phyloP scores from a whole-genome alignment of 2,113 vertebrate species.

The Peromyscus polionotus region DNA sequence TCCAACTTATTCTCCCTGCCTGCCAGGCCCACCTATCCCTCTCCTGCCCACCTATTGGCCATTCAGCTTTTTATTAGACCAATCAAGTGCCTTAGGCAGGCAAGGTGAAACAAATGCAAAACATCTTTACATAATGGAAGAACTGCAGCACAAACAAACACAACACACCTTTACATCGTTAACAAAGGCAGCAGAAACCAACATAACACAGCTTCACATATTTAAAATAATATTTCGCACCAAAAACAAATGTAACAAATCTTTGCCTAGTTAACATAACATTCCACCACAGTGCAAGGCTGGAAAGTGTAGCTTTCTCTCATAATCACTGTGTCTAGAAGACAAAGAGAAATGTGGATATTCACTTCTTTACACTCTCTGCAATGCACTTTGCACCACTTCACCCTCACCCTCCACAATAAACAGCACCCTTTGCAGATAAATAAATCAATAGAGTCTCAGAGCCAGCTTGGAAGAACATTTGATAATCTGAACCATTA shows the following conservation, averaged over 20 bases:
- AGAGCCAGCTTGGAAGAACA: slow-evolving; percentile 86
- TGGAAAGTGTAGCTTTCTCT: background rate
- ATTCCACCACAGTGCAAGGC: background rate
- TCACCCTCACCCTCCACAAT: slow-evolving; percentile 15
- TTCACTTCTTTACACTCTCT: slow-evolving; percentile 44
- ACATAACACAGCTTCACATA: background rate
- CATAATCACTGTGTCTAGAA: background rate
- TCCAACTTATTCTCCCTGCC: too few relatives aligned
- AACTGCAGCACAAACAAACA: background rate
- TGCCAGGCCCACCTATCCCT: too few relatives aligned
- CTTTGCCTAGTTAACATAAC: background rate
- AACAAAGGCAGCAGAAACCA: background rate
- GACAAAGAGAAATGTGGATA: slow-evolving; percentile 36
- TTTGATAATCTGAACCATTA: slow-evolving; percentile 91
- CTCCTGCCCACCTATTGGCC: too few relatives aligned
- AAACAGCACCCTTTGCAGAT: background rate
- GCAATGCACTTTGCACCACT: background rate
- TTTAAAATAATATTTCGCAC: background rate
- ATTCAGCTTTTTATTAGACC: too few relatives aligned
- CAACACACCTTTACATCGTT: background rate
- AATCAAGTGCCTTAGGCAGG: background rate
- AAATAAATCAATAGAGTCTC: slow-evolving; percentile 72
- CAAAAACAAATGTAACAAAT: background rate
- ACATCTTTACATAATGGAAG: background rate
- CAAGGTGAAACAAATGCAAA: background rate